Base-by-base conservation (phyloP, 1,140 invertebrate genomes). In the Scaptomyza graminum region DNA sequence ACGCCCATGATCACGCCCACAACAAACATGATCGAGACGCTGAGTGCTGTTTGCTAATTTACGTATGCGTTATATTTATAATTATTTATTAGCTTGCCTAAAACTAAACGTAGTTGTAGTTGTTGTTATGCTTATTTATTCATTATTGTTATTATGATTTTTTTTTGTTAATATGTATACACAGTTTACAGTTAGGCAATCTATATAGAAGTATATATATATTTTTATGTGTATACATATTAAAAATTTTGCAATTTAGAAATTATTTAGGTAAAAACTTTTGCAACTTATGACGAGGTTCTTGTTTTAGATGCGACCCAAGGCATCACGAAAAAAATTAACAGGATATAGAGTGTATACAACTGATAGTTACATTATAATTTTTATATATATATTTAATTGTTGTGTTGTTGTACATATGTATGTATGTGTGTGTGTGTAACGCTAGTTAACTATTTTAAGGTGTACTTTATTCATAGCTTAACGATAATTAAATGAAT, bases 301-400 rank as follows among this genome's bases (percentile, higher is more conserved):
- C 65, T 87, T 81, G 74, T 90, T 90, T 90, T 90, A 90, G 88
- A 90, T 90, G 87, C 82, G 87, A 90, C 87, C 87, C 87, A 81
- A 90, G 67, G 66, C 82, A 87, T 87, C 82, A 85, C 78, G 70
- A 81, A 66, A 54, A 64, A 75, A 79, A 83, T 78, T 90, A 82
- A 87, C 83, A 87, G 74, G 57, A 85, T 28, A 57, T 43, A 51
- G 50, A 59, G 49, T 60, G 46, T 71, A 9, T 34, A 34, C 31
- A 34, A 0, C 2, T 34, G 57, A 71, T 41, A 61, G 18, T 73
- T 87, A 80, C 55, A 68, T 22, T 46, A 16, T 74, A 61, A 28
- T 51, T 56, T 18, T 52, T 28, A 3, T 28, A 28, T 31, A 31
- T 65, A 46, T 77, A 47, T 64, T 65, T 74, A 34, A 34, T 34